Base-by-base conservation (phyloP, 2,797 vertebrate species). In the Euphonia xanthogaster region DNA sequence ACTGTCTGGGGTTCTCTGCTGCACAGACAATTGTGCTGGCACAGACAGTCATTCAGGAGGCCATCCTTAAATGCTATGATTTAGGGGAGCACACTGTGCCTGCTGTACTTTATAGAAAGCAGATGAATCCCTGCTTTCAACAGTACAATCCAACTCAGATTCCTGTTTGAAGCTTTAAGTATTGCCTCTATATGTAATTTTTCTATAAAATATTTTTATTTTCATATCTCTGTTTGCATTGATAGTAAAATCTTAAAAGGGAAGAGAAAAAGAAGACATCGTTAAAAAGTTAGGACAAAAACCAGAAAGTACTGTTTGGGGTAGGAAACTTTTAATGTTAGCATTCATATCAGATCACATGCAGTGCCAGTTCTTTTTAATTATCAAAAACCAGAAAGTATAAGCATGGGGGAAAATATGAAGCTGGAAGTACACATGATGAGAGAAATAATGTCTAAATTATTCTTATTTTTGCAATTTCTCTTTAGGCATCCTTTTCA, bases 301-400 rank as follows among this genome's bases (percentile, higher is more conserved):
- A 25, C 7, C 24, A 62, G 42, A 67, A 96, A 82, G 8, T 57
- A 74, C n/a, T 73, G 55, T 55, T 96, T 94, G 79, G n/a, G 37
- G 50, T 44, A 89, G 31, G 47, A 79, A 94, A 90, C 73, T 87
- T 94, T 76, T 40, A 78, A 88, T 84, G 62, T 93, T 83, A 78
- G 35, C 55, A 73, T 94, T 94, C 30, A 12, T 68, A 74, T 72
- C 42, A 68, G 71, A 84, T n/a, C 67, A 51, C 67, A 63, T 83
- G 39, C 54, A 55, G 40, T 77, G 75, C 40, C 25, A 44, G 45
- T 22, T 81, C 63, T 30, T 73, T 72, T 27, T 67, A 87, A 94
- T 93, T 91, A 79, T 77, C 27, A 93, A 92, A 85, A 96, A 88
- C 5, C 60, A 86, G 65, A 88, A 90, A 86, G 14, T 30, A 45